Conservation (phyloP, 2,113 vertebrate species). For the Verasper variegatus region DNA sequence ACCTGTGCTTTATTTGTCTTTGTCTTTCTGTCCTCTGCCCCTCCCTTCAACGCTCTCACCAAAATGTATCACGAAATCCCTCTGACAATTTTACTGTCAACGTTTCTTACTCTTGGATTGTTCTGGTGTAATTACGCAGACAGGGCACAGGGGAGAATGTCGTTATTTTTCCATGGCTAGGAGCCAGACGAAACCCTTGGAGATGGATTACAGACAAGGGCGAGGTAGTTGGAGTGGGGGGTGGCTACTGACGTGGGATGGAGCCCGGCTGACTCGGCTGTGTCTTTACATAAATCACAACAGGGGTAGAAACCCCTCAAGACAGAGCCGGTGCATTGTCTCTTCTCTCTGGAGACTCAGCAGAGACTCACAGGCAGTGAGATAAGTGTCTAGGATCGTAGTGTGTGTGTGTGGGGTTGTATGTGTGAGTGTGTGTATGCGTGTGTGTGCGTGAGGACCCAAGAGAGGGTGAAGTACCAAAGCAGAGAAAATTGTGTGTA, state of each 20-base stretch:
- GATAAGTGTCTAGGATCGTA: slow-evolving; percentile 62
- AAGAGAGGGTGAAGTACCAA: slow-evolving; percentile 51
- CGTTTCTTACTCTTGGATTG: slow-evolving; percentile 32
- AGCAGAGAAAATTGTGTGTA: slow-evolving; percentile 65
- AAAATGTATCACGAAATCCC: slow-evolving; percentile 35
- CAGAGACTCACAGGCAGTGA: slow-evolving; percentile 61
- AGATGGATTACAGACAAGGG: slow-evolving; percentile 62
- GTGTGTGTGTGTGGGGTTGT: slow-evolving; percentile 14
- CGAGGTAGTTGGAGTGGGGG: slow-evolving; percentile 28
- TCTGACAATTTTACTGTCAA: slow-evolving; percentile 42
- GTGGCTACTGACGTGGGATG: slow-evolving; percentile 36
- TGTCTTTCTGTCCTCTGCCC: background rate
- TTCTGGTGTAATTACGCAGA: slow-evolving; percentile 51
- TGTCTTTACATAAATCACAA: slow-evolving; percentile 77
- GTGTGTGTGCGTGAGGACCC: slow-evolving; percentile 26
- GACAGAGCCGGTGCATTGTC: slow-evolving; percentile 63
- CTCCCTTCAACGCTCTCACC: background rate
- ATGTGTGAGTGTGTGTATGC: too few species aligned
- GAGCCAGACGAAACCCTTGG: slow-evolving; percentile 64
- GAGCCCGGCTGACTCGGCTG: slow-evolving; percentile 56
- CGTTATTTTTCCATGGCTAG: slow-evolving; percentile 39
- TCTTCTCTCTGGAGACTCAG: slow-evolving; percentile 61
- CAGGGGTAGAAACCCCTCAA: slow-evolving; percentile 65
- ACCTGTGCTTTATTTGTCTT: slow-evolving; percentile 26
- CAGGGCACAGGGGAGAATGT: slow-evolving; percentile 35